Conservation (phyloP, 2,113 vertebrate genomes). For the Catharus minimus region DNA sequence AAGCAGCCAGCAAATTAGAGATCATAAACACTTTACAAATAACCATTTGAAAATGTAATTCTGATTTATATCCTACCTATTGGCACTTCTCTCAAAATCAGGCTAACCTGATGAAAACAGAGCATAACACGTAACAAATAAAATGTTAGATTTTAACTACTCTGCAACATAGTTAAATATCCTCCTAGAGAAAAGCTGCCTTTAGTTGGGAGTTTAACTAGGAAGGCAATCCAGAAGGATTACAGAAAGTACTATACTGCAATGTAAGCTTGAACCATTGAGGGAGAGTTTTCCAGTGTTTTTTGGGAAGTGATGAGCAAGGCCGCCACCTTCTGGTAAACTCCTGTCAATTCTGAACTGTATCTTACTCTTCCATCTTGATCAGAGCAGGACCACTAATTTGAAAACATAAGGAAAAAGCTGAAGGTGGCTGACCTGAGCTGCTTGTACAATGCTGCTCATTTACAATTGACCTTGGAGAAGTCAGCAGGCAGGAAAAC, state of each 20-base stretch:
- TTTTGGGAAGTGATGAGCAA: conserved; percentile 1
- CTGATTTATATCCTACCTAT: not conserved
- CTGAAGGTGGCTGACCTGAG: not conserved
- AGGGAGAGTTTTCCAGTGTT: not conserved
- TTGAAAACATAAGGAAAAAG: not conserved
- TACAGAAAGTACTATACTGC: not conserved
- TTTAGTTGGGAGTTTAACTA: not conserved
- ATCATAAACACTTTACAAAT: not conserved
- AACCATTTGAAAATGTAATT: not conserved
- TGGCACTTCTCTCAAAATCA: not conserved
- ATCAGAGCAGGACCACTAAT: not conserved
- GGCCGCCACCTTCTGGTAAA: conserved; percentile 62
- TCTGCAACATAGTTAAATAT: not conserved
- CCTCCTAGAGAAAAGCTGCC: not conserved
- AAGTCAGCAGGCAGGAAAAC: not conserved
- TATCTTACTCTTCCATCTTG: not conserved
- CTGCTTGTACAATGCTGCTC: not conserved
- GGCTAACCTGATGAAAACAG: not conserved
- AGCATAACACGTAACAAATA: not conserved
- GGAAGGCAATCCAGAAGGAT: not conserved
- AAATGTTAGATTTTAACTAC: not conserved
- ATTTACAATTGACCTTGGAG: not conserved
- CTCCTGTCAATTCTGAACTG: not conserved
- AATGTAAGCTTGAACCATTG: not conserved
- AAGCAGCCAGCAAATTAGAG: not conserved